Conservation (phyloP, 2,888 invertebrate genomes). For the Cantharis nigra region DNA sequence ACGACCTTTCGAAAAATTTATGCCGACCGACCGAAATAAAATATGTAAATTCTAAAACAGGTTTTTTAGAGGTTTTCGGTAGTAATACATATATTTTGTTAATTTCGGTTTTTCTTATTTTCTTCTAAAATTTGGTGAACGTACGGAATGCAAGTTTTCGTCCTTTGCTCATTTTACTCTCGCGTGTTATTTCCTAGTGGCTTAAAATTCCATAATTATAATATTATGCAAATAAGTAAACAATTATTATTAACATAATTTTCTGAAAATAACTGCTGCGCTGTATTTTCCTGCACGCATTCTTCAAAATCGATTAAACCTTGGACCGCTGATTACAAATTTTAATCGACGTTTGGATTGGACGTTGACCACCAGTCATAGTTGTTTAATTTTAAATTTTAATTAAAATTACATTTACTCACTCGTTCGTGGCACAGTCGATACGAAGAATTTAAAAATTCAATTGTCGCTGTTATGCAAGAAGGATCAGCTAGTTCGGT, state of each 20-base stretch:
- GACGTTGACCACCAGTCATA: background rate
- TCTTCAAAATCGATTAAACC: background rate
- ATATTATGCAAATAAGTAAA: background rate
- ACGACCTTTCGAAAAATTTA: background rate
- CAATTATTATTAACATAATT: background rate
- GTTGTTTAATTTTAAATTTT: background rate
- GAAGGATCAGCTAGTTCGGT: too few species aligned
- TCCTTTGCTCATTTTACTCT: background rate
- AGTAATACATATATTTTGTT: background rate
- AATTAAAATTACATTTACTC: background rate
- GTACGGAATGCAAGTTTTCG: background rate
- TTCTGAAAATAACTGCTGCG: background rate
- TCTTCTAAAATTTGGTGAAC: background rate
- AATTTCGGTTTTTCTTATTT: background rate
- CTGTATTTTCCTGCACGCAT: background rate
- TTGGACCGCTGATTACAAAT: background rate
- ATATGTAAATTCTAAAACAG: background rate
- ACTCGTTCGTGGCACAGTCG: background rate
- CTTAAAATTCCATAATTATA: background rate
- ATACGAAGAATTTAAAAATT: too few species aligned
- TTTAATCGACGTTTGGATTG: background rate
- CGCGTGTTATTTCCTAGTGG: background rate
- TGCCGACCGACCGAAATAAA: background rate
- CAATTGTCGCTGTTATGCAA: too few species aligned
- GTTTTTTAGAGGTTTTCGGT: background rate